phyloP scores from a whole-genome alignment of 2,113 vertebrate species.

The Martes martes region DNA sequence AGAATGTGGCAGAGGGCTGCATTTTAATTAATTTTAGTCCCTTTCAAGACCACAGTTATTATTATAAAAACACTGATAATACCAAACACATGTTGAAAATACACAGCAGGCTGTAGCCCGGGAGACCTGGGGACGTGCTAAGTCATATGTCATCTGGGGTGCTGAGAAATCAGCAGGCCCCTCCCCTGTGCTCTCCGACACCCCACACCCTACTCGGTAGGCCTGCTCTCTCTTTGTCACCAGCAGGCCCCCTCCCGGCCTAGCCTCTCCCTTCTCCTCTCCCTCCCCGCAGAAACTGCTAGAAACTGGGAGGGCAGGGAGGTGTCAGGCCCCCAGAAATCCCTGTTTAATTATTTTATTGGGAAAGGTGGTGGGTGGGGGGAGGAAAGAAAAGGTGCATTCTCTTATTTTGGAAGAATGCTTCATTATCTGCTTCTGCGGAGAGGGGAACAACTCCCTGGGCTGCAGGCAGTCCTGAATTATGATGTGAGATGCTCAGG shows the following conservation, averaged over 20 bases:
- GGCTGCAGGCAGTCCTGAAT: slow-evolving; percentile 70
- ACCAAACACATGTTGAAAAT: slow-evolving; percentile 66
- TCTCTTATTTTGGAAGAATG: slow-evolving; percentile 75
- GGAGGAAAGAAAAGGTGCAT: neutral
- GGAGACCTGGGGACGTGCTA: slow-evolving; percentile 49
- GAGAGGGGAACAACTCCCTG: slow-evolving; percentile 65
- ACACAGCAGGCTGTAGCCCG: slow-evolving; percentile 27
- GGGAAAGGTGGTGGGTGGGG: neutral
- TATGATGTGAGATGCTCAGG: slow-evolving; percentile 71
- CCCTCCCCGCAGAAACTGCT: neutral
- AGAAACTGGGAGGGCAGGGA: neutral
- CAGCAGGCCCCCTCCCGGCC: neutral
- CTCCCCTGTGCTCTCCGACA: neutral
- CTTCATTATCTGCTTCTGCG: slow-evolving; percentile 71
- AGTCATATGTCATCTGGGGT: slow-evolving; percentile 59
- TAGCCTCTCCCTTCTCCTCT: neutral
- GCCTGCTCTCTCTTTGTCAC: neutral
- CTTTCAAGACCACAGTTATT: slow-evolving; percentile 66
- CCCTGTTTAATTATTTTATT: slow-evolving; percentile 63
- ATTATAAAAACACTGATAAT: slow-evolving; percentile 71
- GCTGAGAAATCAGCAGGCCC: slow-evolving; percentile 29
- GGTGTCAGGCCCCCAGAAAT: slow-evolving; percentile 18
- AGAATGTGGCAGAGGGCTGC: slow-evolving; percentile 40
- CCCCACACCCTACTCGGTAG: neutral
- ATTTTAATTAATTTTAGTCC: slow-evolving; percentile 71